phyloP scores from a whole-genome alignment of 2,888 invertebrate species.

The Rhopalosiphum nymphaeae region DNA sequence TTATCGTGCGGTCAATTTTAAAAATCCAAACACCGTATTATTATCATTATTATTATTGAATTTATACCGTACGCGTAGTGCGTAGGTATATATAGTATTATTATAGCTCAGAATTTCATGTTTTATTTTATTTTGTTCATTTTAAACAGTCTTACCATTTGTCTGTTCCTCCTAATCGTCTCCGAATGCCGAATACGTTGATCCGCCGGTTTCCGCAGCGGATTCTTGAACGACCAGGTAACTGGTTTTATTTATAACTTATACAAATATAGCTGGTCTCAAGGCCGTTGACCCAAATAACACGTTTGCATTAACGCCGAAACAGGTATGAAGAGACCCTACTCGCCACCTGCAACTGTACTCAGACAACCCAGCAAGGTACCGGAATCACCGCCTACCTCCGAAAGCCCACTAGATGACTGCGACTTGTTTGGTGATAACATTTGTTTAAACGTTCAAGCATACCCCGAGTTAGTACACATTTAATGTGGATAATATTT shows the following conservation, averaged over 20 bases:
- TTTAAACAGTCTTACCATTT: conserved; percentile 57
- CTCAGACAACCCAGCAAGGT: conserved; percentile 53
- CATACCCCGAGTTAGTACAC: conserved; percentile 82
- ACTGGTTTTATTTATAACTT: conserved; percentile 67
- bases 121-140: neutral
- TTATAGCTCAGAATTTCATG: neutral
- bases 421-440: conserved; percentile 69
- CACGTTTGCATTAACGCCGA: conserved; percentile 53
- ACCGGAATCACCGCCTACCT: conserved; percentile 22
- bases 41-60: too few relatives aligned
- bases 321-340: conserved; percentile 65
- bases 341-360: conserved; percentile 51
- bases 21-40: neutral
- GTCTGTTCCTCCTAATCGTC: conserved; percentile 47
- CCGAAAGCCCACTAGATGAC: conserved; percentile 53
- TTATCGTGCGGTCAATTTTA: neutral
- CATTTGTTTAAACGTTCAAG: conserved; percentile 79
- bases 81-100: neutral
- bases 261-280: conserved; percentile 6
- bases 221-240: conserved; percentile 66
- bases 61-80: neutral
- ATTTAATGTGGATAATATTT: neutral
- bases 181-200: conserved; percentile 49
- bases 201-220: conserved; percentile 61
- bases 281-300: conserved; percentile 65